Evolutionary conservation across 2,113 vertebrate genomes (phyloP).

Genomic region (Hemichromis elongatus): DNA sequence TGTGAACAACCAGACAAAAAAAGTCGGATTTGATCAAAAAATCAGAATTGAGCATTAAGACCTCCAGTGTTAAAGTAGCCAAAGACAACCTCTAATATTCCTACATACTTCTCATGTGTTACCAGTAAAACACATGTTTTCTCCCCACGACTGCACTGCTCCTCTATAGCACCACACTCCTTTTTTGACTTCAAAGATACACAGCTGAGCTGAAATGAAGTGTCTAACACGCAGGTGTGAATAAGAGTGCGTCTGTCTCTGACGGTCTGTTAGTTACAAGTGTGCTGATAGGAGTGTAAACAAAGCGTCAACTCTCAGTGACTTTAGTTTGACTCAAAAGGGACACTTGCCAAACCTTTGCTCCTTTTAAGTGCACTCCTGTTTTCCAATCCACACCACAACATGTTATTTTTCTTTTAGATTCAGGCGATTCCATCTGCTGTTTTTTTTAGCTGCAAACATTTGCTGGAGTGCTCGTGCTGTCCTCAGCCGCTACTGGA

Average conservation of each 20-base stretch:
- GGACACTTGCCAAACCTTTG: neutral
- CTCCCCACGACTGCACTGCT: neutral
- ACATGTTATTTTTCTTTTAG: neutral
- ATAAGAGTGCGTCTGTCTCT: neutral
- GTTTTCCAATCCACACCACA: neutral
- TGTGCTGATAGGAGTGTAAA: neutral
- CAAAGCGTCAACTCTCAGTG: neutral
- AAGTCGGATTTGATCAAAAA: too few species aligned
- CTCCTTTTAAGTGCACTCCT: neutral
- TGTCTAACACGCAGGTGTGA: neutral
- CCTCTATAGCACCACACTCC: neutral
- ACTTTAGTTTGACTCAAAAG: neutral
- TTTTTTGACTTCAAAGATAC: neutral
- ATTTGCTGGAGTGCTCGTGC: accelerated
- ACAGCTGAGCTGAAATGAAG: neutral
- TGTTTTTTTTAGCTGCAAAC: neutral
- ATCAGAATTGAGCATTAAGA: too few species aligned
- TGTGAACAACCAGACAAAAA: too few species aligned
- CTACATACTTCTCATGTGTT: neutral
- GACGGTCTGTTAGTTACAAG: neutral
- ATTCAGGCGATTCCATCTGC: neutral
- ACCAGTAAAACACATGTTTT: neutral
- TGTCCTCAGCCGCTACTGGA: neutral
- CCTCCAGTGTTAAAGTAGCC: too few species aligned
- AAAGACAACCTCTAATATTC: neutral